A percentile compares a stretch with the other conserved stretches of the same genome.
phyloP scores from a whole-genome alignment of 2,113 vertebrate genomes.

The Nicator chloris region DNA sequence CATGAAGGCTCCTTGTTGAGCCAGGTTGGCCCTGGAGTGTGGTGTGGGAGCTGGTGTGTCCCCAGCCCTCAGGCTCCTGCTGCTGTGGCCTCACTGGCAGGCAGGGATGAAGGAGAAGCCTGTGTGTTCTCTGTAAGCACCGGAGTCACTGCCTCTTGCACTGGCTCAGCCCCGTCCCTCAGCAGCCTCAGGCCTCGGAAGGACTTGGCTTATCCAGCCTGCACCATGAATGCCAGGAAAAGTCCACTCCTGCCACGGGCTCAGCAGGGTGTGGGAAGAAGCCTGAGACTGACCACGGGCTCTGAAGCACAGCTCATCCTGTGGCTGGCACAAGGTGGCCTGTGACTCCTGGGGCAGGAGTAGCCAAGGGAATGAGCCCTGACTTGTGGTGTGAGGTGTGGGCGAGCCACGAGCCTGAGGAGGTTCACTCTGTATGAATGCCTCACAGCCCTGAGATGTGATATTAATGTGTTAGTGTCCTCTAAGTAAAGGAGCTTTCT shows the following conservation, averaged over 20 bases:
- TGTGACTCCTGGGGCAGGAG: not conserved
- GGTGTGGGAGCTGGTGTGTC: not conserved
- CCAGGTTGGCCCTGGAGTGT: rapidly evolving
- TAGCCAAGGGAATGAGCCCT: not conserved
- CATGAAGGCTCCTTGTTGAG: not conserved
- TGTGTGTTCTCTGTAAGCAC: not conserved
- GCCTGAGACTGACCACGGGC: not conserved
- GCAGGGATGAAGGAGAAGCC: not conserved
- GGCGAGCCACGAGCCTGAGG: rapidly evolving
- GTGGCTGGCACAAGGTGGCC: not conserved
- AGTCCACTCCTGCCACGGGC: rapidly evolving
- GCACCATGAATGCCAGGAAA: not conserved
- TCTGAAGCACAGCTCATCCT: not conserved
- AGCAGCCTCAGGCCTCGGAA: rapidly evolving
- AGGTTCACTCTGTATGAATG: not conserved
- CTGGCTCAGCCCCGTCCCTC: not conserved
- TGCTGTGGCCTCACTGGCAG: not conserved
- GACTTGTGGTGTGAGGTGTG: not conserved
- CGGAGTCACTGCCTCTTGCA: rapidly evolving
- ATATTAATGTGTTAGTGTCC: not conserved
- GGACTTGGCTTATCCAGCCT: not conserved
- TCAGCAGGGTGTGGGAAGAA: not conserved
- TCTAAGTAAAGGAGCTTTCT: slow-evolving; percentile 8
- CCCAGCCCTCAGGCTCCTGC: not conserved
- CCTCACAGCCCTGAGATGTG: not conserved